Percentiles rank a stretch among this genome's conserved stretches.
Conservation (phyloP, 2,113 vertebrate species). For the Ondatra zibethicus region DNA sequence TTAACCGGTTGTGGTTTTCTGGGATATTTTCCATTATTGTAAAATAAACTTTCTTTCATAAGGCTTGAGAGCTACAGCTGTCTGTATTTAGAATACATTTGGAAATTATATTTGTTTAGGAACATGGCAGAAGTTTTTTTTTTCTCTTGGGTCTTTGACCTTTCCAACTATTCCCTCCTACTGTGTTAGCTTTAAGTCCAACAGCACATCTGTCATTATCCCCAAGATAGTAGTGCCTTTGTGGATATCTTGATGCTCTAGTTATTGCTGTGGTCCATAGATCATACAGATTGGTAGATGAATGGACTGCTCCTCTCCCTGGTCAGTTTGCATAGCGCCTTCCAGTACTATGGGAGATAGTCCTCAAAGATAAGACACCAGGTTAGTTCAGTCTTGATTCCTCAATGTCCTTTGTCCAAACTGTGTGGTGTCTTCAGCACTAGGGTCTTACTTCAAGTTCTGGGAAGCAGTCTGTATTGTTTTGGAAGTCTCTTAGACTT, state of each 20-base stretch:
- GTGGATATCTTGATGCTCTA: neutral
- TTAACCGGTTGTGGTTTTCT: neutral
- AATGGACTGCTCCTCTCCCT: neutral
- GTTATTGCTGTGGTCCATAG: neutral
- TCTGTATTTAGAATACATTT: neutral
- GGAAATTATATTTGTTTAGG: neutral
- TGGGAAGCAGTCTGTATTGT: neutral
- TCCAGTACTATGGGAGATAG: neutral
- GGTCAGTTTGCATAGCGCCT: neutral
- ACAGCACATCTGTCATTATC: neutral
- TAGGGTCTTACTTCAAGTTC: neutral
- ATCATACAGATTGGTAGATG: neutral
- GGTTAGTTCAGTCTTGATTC: neutral
- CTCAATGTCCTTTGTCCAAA: neutral
- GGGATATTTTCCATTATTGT: neutral
- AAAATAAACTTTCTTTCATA: neutral
- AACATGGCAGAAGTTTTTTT: neutral
- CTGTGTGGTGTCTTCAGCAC: neutral
- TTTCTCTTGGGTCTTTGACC: neutral
- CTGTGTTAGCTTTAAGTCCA: neutral
- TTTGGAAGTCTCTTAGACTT: neutral
- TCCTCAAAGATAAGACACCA: too few species aligned
- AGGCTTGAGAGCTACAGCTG: neutral
- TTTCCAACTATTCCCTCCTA: neutral
- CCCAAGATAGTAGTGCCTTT: too few species aligned